phyloP scores from a whole-genome alignment of 2,113 vertebrate species.

The Mohoua ochrocephala region DNA sequence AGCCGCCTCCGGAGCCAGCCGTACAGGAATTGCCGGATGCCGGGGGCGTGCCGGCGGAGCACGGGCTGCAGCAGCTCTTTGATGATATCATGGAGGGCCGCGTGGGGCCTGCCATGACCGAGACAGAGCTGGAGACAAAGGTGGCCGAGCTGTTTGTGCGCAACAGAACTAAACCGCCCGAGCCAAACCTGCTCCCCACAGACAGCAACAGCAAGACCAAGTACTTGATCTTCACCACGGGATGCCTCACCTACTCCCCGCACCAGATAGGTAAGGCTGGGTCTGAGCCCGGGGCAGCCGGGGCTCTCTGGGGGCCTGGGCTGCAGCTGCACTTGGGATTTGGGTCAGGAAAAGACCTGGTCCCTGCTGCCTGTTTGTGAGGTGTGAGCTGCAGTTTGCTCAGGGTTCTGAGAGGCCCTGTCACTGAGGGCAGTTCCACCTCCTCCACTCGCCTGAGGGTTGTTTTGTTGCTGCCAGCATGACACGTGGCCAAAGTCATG shows the following conservation, averaged over 20 bases:
- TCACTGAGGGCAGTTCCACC: not conserved
- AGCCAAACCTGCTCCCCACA: constrained; percentile 55
- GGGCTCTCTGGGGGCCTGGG: not conserved
- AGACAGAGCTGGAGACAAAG: constrained; percentile 79
- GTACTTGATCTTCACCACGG: constrained; percentile 94
- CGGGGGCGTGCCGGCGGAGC: not conserved
- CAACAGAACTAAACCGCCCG: constrained; percentile 76
- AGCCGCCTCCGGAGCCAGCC: not conserved
- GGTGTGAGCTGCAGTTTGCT: not conserved
- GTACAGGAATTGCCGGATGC: not conserved
- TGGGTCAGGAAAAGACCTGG: not conserved
- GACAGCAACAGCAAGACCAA: constrained; percentile 76
- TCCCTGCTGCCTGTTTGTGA: not conserved
- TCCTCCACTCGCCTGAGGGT: not conserved
- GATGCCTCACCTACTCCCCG: constrained; percentile 94
- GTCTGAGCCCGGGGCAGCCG: not conserved
- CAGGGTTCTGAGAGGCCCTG: not conserved
- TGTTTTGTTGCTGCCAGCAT: not conserved
- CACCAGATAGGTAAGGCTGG: constrained; percentile 89
- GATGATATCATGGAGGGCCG: constrained; percentile 62
- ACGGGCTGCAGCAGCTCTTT: constrained; percentile 67
- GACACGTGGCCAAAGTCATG: rapidly evolving
- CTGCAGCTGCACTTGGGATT: not conserved
- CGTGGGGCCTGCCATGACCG: constrained; percentile 49
- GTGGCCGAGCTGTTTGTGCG: constrained; percentile 84